Evolutionary conservation across 2,113 vertebrate species (phyloP).

Genomic region (Mixornis gularis): DNA sequence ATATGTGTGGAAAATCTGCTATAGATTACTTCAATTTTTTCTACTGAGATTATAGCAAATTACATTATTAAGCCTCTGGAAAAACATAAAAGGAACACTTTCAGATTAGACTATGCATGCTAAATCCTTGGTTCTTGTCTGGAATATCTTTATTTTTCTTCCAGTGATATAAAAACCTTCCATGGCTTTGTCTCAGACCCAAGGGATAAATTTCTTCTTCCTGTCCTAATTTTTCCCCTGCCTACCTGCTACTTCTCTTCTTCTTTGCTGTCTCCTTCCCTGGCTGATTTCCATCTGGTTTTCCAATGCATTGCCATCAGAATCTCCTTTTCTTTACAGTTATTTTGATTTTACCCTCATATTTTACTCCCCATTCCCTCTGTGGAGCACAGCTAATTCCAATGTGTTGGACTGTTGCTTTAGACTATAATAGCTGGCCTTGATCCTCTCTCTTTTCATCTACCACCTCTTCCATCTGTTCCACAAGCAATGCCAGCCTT

Average conservation of each 20-base stretch:
- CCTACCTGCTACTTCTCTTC: background rate
- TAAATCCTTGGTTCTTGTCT: background rate
- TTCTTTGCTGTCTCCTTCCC: background rate
- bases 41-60: background rate
- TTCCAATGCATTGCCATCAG: background rate
- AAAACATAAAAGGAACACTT: background rate
- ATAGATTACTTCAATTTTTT: background rate
- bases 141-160: background rate
- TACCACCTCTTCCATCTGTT: conserved; percentile 36
- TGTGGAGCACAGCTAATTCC: background rate
- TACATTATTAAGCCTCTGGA: background rate
- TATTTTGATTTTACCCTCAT: background rate
- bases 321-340: background rate
- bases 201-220: background rate
- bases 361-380: background rate
- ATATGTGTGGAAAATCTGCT: background rate
- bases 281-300: background rate
- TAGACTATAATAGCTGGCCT: background rate
- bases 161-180: background rate
- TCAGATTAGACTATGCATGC: background rate
- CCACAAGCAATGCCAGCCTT: background rate
- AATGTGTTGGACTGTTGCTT: background rate
- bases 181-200: background rate
- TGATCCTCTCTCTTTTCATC: background rate
- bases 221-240: background rate